Base-by-base conservation (phyloP, 2,113 vertebrate species). In the Campylorhamphus procurvoides region DNA sequence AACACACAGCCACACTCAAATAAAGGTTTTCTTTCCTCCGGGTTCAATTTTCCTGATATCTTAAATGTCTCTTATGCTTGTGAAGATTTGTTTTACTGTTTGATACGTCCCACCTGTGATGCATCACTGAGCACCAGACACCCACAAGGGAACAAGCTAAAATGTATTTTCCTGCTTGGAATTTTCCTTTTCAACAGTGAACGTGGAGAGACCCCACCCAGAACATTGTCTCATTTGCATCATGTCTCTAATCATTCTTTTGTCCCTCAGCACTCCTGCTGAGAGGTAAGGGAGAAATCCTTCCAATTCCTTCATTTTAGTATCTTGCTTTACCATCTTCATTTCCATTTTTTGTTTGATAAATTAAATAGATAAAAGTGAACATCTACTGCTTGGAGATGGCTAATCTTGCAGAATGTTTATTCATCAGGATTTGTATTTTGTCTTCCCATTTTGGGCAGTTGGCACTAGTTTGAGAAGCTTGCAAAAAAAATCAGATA, bases 341-440 rank as follows among this genome's bases (percentile, higher is more conserved):
- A 93, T 96, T 96, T 96, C 83, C 87, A 84, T 96, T 90, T 95
- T 89, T 95, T 88, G 49, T 80, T 95, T 94, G 92, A 94, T 97
- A 95, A 96, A 95, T 93, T 95, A 96, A 95, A 92, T 92, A 95
- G 94, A 94, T 96, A 96, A 95, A 94, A 89, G 82, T 0, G 1
- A 96, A 77, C 75, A 75, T 94, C 90, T 94, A 49, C 56, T 95
- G 73, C 87, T 88, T 90, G 66, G 90, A 93, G 90, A 95, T 92
- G 62, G 92, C 88, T 96, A 93, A 96, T 96, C 92, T 93, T 84
- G 49, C 60, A 52, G 59, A 74, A 96, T 97, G 79, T 95, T 96
- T 96, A 96, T 96, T 94, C 94, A 96, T 95, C 84, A 93, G 88
- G 66, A 90, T 94, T 92, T 96, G 69, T 66, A 79, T 62, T 90